Evolutionary conservation across 2,797 vertebrate genomes (phyloP).

Genomic region (Cynopterus sphinx): DNA sequence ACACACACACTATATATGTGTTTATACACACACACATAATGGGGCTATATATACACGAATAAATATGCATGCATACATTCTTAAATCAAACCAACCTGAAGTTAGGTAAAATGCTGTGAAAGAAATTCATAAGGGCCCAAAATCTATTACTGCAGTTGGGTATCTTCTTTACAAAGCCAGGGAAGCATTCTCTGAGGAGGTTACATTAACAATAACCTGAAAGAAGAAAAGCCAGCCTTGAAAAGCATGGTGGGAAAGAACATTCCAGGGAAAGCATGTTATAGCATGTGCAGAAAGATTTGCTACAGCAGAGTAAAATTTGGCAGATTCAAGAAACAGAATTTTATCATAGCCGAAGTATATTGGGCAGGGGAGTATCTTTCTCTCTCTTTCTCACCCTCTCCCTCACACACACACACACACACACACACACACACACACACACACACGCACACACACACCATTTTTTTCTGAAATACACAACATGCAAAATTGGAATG

Average conservation of each 20-base stretch:
- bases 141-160: neutral
- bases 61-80: neutral
- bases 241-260: neutral
- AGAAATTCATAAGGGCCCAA: neutral
- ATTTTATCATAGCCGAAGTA: neutral
- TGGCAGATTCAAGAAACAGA: neutral
- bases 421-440: neutral
- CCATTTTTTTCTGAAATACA: neutral
- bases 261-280: neutral
- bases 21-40: no score
- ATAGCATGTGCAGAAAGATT: neutral
- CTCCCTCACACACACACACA: neutral
- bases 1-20: no score
- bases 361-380: neutral
- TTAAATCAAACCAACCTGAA: constrained; percentile 17
- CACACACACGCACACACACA: no score
- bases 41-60: no score
- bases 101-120: neutral
- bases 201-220: neutral
- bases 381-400: neutral
- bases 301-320: neutral
- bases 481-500: neutral
- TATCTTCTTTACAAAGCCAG: neutral
- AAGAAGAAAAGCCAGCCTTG: neutral
- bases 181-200: neutral